phyloP scores from a whole-genome alignment of 1,140 invertebrate species.

The Ips typographus region DNA sequence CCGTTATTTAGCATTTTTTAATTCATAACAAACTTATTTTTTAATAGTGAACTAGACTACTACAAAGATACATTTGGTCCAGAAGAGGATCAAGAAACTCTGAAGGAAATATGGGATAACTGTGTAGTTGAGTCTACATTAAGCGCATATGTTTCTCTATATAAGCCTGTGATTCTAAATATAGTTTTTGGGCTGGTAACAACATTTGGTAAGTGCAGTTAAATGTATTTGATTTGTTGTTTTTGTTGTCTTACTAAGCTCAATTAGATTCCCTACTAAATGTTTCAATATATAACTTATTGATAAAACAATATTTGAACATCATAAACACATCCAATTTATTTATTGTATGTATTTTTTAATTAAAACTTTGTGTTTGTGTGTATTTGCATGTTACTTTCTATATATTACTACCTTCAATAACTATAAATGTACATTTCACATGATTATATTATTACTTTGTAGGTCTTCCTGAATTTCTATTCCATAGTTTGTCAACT shows the following conservation, averaged over 20 bases:
- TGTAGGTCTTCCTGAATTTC: constrained; percentile 29
- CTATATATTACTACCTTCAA: too few relatives aligned
- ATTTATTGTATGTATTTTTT: neutral
- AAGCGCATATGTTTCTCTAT: constrained; percentile 35
- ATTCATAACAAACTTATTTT: neutral
- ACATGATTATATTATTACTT: neutral
- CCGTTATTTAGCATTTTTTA: neutral
- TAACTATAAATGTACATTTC: too few relatives aligned
- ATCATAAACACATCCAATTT: neutral
- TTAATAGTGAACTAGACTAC: constrained; percentile 2
- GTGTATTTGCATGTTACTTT: too few relatives aligned
- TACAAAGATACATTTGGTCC: constrained; percentile 15
- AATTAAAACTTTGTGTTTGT: too few relatives aligned
- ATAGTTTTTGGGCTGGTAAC: constrained; percentile 37
- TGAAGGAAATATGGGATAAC: constrained; percentile 41
- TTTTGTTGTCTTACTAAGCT: too few relatives aligned
- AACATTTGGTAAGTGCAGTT: constrained; percentile 33
- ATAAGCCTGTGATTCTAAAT: constrained; percentile 37
- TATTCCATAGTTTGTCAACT: constrained; percentile 38
- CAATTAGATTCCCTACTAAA: too few relatives aligned
- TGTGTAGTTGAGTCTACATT: constrained; percentile 39
- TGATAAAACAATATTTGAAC: too few relatives aligned
- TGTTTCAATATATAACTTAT: too few relatives aligned
- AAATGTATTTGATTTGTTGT: neutral
- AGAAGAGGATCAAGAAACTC: constrained; percentile 33